These are phyloP conservation scores for Caloenas nicobarica DNA, from an alignment of 2,113 vertebrate genomes.

Conservation along the genomic window DNA sequence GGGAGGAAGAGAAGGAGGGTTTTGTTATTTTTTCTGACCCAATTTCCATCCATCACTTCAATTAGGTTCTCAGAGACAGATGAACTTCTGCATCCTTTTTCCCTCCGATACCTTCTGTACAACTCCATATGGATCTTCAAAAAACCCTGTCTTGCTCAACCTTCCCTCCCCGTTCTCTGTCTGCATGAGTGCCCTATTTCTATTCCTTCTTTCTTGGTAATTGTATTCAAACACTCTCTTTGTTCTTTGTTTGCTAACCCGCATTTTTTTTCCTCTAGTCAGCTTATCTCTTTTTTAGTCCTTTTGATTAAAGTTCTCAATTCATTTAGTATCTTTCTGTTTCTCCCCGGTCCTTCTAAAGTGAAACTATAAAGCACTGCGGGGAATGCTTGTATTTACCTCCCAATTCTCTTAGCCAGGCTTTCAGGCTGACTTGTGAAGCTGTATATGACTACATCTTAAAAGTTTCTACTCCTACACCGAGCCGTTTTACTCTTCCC, in stretches of 20 bases:
- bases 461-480: background rate
- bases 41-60: constrained; percentile 64
- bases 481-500: background rate
- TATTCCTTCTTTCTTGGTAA: constrained; percentile 69
- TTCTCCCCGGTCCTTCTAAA: constrained; percentile 64
- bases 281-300: constrained; percentile 72
- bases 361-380: constrained; percentile 62
- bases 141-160: constrained; percentile 49
- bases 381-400: constrained; percentile 72
- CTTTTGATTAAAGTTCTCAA: constrained; percentile 74
- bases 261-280: constrained; percentile 52
- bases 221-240: constrained; percentile 73
- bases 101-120: constrained; percentile 28
- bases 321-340: constrained; percentile 67
- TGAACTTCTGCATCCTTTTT: constrained; percentile 32
- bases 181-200: constrained; percentile 63
- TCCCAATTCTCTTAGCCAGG: constrained; percentile 30
- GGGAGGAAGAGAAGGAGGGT: constrained; percentile 19
- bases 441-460: background rate
- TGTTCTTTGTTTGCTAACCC: constrained; percentile 74
- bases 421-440: constrained; percentile 50
- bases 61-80: constrained; percentile 40
- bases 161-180: constrained; percentile 41
- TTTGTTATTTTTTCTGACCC: constrained; percentile 65
- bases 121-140: constrained; percentile 55